phyloP scores from a whole-genome alignment of 1,140 invertebrate genomes.

The Lepidurus packardi region DNA sequence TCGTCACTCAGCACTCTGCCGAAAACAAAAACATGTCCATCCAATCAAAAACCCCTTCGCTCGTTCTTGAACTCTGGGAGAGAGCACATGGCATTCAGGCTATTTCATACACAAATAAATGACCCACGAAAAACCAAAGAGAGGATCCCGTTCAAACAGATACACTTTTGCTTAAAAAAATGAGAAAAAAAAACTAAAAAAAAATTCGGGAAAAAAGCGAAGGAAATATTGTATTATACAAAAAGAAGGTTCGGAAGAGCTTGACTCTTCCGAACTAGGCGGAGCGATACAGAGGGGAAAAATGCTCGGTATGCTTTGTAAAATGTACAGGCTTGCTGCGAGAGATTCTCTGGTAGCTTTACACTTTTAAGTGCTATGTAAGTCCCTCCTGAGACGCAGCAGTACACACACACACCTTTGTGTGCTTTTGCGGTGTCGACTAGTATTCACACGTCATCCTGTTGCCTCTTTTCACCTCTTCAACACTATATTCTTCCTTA shows the following conservation, averaged over 20 bases:
- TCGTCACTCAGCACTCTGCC: conserved; percentile 48
- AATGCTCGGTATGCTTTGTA: conserved; percentile 15
- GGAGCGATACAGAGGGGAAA: background rate
- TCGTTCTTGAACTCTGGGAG: conserved; percentile 14
- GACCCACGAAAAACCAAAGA: background rate
- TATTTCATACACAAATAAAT: conserved; percentile 20
- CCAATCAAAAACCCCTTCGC: conserved; percentile 18
- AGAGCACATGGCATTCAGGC: conserved; percentile 16
- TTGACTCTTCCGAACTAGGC: background rate
- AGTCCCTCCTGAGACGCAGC: conserved; percentile 10
- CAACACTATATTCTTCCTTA: background rate
- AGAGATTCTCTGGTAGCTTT: background rate
- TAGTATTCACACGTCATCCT: conserved; percentile 6
- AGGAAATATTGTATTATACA: too few species aligned
- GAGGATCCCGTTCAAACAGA: background rate
- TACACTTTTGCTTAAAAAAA: background rate
- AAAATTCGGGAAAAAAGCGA: background rate
- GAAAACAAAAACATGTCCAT: conserved; percentile 27
- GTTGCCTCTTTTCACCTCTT: conserved; percentile 10
- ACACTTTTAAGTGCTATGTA: background rate
- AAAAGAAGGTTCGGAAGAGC: too few species aligned
- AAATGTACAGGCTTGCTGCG: background rate
- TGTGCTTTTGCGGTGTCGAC: conserved; percentile 5
- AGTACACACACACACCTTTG: background rate
- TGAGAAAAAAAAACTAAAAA: background rate